These are phyloP conservation scores for Oplegnathus fasciatus DNA, from an alignment of 2,113 vertebrate genomes.

Conservation along the genomic window DNA sequence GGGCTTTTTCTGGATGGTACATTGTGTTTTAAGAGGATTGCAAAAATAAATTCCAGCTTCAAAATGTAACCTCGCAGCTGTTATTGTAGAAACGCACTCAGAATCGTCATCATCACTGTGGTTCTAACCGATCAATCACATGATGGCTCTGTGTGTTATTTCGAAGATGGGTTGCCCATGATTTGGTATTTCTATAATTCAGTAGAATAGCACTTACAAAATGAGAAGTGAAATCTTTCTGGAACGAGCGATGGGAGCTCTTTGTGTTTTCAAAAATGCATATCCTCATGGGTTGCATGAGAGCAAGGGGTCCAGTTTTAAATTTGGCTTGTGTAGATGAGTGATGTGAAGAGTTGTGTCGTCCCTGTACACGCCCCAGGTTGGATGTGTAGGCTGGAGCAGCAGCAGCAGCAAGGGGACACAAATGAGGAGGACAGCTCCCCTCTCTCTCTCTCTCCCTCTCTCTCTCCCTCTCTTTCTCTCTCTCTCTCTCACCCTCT, in stretches of 20 bases:
- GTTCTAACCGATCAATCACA: not conserved
- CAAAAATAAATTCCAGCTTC: constrained; percentile 24
- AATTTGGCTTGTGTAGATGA: constrained; percentile 64
- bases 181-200: not conserved
- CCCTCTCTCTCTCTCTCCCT: not conserved
- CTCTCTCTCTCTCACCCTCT: constrained; percentile 1
- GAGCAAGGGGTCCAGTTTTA: constrained; percentile 35
- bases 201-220: not conserved
- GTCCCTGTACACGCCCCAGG: constrained; percentile 70
- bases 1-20: constrained; percentile 17
- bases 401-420: constrained; percentile 38
- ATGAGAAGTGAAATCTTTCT: constrained; percentile 2
- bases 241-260: not conserved
- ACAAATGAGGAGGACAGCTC: constrained; percentile 54
- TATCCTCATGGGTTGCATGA: constrained; percentile 29
- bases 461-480: not conserved
- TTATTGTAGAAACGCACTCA: not conserved
- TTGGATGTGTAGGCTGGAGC: constrained; percentile 59
- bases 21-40: constrained; percentile 5
- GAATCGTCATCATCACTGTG: not conserved
- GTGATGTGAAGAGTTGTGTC: constrained; percentile 75
- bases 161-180: not conserved
- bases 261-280: constrained; percentile 1
- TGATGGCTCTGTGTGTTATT: constrained; percentile 3
- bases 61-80: not conserved